These are phyloP conservation scores for Hypena proboscidalis DNA, from an alignment of 2,888 invertebrate genomes.

Conservation along the genomic window DNA sequence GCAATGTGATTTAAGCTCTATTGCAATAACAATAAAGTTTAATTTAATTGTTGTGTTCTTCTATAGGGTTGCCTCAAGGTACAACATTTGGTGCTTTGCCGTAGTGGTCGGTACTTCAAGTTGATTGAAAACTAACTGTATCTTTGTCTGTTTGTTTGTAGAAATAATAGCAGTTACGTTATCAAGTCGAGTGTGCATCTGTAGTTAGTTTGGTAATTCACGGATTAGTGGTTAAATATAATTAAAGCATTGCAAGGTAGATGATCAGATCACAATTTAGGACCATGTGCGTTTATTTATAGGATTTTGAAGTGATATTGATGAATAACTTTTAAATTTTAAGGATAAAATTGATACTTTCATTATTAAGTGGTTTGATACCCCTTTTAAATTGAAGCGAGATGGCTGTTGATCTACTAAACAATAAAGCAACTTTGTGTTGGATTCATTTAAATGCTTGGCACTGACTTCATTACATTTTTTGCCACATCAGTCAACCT, in stretches of 20 bases:
- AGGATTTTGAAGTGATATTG: too few species aligned
- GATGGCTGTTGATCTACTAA: too few species aligned
- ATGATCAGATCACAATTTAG: too few species aligned
- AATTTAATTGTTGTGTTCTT: constrained; percentile 16
- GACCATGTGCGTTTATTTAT: too few species aligned
- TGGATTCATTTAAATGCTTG: too few species aligned
- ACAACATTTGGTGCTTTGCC: constrained; percentile 71
- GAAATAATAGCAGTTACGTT: constrained; percentile 72
- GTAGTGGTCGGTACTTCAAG: constrained; percentile 58
- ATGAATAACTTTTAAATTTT: too few species aligned
- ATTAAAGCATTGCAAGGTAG: neutral
- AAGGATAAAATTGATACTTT: too few species aligned
- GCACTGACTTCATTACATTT: too few species aligned
- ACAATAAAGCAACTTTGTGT: too few species aligned
- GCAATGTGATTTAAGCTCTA: constrained; percentile 24
- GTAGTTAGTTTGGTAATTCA: constrained; percentile 41
- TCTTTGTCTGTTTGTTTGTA: constrained; percentile 74
- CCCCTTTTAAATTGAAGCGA: too few species aligned
- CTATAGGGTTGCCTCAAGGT: constrained; percentile 35
- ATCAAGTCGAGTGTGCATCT: constrained; percentile 70
- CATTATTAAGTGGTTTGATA: too few species aligned
- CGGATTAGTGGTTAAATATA: constrained; percentile 9
- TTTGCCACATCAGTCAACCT: too few species aligned
- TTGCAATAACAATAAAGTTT: rapidly evolving
- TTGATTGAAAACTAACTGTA: constrained; percentile 79